Conservation (phyloP, 2,888 invertebrate genomes). For the Schizaphis graminum region DNA sequence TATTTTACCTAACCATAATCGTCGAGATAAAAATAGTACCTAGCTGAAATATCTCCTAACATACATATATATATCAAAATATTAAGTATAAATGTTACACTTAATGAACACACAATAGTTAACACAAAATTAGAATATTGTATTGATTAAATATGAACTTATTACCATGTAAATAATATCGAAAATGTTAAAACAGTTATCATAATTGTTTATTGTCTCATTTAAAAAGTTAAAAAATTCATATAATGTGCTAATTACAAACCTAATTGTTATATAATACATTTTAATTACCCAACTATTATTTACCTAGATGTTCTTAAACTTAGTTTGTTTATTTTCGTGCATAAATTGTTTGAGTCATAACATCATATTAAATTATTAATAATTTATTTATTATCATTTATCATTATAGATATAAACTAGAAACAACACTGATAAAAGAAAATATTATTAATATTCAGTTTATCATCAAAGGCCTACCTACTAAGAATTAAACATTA, state of each 20-base stretch:
- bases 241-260: not conserved
- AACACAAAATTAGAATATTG: not conserved
- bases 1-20: too few species aligned
- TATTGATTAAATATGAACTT: not conserved
- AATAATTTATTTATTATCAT: not conserved
- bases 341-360: slow-evolving; percentile 16
- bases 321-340: not conserved
- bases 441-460: not conserved
- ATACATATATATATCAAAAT: not conserved
- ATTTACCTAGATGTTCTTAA: slow-evolving; percentile 2
- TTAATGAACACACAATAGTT: not conserved
- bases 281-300: not conserved
- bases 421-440: not conserved
- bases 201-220: not conserved
- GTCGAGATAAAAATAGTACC: too few species aligned
- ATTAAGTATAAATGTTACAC: not conserved
- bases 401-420: not conserved
- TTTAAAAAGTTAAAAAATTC: not conserved
- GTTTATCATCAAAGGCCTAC: slow-evolving; percentile 40
- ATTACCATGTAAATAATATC: not conserved
- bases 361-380: slow-evolving; percentile 21
- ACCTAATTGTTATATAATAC: not conserved
- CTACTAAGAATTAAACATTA: slow-evolving; percentile 41
- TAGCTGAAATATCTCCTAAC: too few species aligned
- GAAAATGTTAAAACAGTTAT: not conserved